Evolutionary conservation across 1,140 invertebrate genomes (phyloP).

Genomic region (Cataglyphis hispanica): DNA sequence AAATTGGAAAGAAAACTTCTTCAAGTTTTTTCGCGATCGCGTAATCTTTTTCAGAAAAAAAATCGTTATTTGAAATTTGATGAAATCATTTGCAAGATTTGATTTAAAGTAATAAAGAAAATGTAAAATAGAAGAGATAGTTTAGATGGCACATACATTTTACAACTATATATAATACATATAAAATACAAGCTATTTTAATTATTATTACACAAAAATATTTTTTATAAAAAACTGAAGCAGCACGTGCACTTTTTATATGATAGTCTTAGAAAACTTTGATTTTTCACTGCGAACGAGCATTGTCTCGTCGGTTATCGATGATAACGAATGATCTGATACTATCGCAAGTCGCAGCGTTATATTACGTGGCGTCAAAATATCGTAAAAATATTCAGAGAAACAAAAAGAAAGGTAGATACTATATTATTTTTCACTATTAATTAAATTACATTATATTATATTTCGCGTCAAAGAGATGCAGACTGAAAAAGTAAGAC

Average conservation of each 20-base stretch:
- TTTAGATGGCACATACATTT: too few species aligned
- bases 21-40: neutral
- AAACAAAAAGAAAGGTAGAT: neutral
- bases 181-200: too few species aligned
- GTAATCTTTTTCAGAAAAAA: neutral
- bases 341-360: neutral
- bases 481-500: neutral
- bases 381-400: neutral
- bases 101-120: neutral
- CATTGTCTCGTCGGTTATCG: constrained; percentile 9
- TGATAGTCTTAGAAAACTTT: neutral
- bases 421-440: neutral
- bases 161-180: too few species aligned
- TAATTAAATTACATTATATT: neutral
- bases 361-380: neutral
- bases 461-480: neutral
- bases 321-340: constrained; percentile 21
- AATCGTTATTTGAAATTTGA: neutral
- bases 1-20: neutral
- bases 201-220: neutral
- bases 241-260: neutral
- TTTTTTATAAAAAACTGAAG: too few species aligned
- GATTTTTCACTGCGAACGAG: neutral
- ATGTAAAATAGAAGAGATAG: too few species aligned
- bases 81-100: neutral